Evolutionary conservation across 2,888 invertebrate genomes (phyloP).

Genomic region (Sycophila texana): DNA sequence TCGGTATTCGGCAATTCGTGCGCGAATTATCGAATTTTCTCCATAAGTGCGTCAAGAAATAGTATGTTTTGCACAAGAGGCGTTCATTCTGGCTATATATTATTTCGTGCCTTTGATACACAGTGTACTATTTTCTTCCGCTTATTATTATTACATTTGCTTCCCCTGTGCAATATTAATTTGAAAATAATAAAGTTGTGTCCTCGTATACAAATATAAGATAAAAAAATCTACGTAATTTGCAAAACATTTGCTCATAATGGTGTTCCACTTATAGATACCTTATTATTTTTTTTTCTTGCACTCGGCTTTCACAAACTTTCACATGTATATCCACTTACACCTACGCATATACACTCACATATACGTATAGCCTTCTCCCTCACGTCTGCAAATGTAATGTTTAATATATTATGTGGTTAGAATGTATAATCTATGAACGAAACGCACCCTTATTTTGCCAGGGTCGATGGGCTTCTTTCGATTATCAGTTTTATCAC

Average conservation of each 20-base stretch:
- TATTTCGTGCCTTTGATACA: no score
- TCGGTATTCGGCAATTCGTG: no score
- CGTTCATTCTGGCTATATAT: no score
- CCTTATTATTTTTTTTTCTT: constrained; percentile 11
- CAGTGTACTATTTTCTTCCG: not conserved
- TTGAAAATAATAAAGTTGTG: constrained; percentile 41
- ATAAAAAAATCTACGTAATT: constrained; percentile 48
- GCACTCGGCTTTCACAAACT: constrained; percentile 2
- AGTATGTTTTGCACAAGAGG: no score
- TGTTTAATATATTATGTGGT: constrained; percentile 31
- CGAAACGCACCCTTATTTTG: constrained; percentile 34
- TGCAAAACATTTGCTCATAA: constrained; percentile 34
- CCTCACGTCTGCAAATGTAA: constrained; percentile 42
- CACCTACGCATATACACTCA: not conserved
- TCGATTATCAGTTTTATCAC: not conserved
- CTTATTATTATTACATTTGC: not conserved
- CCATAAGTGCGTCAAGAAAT: no score
- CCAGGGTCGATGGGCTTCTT: constrained; percentile 46
- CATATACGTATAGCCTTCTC: not conserved
- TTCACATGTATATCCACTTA: constrained; percentile 7
- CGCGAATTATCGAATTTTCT: no score
- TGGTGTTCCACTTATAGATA: constrained; percentile 50
- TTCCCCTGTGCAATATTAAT: constrained; percentile 13
- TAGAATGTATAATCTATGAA: constrained; percentile 39
- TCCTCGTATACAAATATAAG: constrained; percentile 50